These are phyloP conservation scores for Megalonaias nervosa DNA, from an alignment of 1,140 invertebrate genomes.

Conservation along the genomic window DNA sequence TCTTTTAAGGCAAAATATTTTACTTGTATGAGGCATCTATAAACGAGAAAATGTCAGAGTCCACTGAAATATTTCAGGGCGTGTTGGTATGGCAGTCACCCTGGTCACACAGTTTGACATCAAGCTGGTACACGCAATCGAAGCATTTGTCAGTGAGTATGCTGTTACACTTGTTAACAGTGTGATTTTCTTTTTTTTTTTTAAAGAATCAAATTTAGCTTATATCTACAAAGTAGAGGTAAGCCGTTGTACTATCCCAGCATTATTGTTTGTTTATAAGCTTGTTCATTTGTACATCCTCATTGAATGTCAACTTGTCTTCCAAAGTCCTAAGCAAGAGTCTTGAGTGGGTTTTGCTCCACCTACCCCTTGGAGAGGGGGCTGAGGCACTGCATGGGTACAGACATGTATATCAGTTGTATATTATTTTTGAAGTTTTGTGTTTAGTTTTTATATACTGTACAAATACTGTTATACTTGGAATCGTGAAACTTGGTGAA, in stretches of 20 bases:
- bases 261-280: too few species aligned
- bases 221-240: background rate
- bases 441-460: too few species aligned
- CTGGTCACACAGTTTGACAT: slow-evolving; percentile 94
- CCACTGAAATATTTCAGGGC: slow-evolving; percentile 45
- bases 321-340: background rate
- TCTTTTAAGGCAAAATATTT: too few species aligned
- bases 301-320: background rate
- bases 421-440: too few species aligned
- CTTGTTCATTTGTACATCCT: background rate
- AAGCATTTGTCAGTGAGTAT: slow-evolving; percentile 81
- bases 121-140: slow-evolving; percentile 88
- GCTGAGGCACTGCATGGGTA: too few species aligned
- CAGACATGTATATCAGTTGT: too few species aligned
- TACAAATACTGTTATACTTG: too few species aligned
- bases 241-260: background rate
- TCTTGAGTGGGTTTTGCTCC: background rate
- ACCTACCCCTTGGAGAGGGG: too few species aligned
- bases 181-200: background rate
- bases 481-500: too few species aligned
- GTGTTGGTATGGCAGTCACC: slow-evolving; percentile 81
- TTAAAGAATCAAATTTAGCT: background rate
- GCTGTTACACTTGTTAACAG: background rate
- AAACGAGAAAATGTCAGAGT: too few species aligned
- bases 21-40: too few species aligned